These are phyloP conservation scores for Ciona savignyi DNA, from an alignment of 23 tunicate species.

Conservation along the genomic window DNA sequence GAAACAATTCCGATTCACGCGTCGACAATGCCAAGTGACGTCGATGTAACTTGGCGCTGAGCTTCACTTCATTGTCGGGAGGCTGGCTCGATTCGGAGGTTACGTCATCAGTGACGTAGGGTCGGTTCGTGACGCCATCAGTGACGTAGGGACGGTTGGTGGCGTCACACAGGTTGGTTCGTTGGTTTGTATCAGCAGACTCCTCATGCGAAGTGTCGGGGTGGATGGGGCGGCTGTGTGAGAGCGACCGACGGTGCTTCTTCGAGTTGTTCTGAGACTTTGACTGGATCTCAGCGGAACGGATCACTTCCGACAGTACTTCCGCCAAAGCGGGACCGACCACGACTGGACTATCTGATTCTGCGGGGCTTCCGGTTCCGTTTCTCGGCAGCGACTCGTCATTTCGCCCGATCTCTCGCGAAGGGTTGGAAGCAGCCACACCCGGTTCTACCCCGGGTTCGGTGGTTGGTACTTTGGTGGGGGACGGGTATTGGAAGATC, in stretches of 20 bases:
- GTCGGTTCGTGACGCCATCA: background rate
- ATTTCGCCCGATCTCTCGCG: background rate
- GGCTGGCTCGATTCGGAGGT: background rate
- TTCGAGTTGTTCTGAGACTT: conserved; percentile 16
- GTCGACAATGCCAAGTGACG: conserved; percentile 11
- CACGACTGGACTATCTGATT: too few relatives aligned
- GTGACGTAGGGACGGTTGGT: background rate
- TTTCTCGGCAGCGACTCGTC: background rate
- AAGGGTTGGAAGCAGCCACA: background rate
- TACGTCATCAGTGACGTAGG: background rate
- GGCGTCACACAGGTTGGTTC: background rate
- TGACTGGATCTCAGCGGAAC: conserved; percentile 75
- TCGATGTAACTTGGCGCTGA: background rate
- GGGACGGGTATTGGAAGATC: conserved; percentile 24
- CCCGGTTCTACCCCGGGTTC: too few relatives aligned
- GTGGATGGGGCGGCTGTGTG: conserved; percentile 48
- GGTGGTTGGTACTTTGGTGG: background rate
- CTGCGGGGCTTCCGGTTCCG: background rate
- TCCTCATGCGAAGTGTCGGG: background rate
- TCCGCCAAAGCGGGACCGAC: conserved; percentile 48
- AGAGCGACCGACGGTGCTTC: conserved; percentile 17
- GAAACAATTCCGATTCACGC: conserved; percentile 26
- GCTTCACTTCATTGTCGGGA: background rate
- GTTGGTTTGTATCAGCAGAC: background rate
- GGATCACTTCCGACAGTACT: conserved; percentile 67